These are phyloP conservation scores for Scaptomyza reducta DNA, from an alignment of 2,888 invertebrate species.

Conservation along the genomic window DNA sequence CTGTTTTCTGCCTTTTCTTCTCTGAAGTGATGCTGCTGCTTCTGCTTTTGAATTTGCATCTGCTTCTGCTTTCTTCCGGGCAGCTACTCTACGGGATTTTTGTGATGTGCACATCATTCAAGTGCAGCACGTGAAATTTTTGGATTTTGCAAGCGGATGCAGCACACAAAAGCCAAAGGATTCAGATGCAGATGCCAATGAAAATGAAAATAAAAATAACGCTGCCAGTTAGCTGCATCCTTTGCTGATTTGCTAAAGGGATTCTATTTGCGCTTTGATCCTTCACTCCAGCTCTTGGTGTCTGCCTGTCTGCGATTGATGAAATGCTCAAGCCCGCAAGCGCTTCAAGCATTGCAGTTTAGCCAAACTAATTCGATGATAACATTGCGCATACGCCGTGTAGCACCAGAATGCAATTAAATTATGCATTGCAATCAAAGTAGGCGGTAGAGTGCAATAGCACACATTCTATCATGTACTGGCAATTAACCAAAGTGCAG, in stretches of 20 bases:
- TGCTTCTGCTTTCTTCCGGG: constrained; percentile 10
- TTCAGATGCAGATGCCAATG: not conserved
- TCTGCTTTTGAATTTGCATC: constrained; percentile 9
- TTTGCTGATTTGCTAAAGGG: constrained; percentile 12
- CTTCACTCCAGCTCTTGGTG: constrained; percentile 5
- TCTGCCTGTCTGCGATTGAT: constrained; percentile 22
- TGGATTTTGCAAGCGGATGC: constrained; percentile 4
- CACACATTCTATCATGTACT: constrained; percentile 49
- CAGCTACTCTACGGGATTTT: constrained; percentile 21
- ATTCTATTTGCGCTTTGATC: constrained; percentile 52
- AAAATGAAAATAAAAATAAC: not conserved
- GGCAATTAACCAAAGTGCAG: constrained; percentile 75
- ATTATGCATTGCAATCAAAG: constrained; percentile 57
- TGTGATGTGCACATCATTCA: constrained; percentile 32
- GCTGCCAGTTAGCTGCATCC: constrained; percentile 15
- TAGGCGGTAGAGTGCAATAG: constrained; percentile 28
- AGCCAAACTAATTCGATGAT: constrained; percentile 54
- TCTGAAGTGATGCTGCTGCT: constrained; percentile 1
- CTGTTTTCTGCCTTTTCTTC: not conserved
- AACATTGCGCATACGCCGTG: constrained; percentile 57
- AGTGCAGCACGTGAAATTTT: constrained; percentile 40
- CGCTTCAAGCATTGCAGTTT: not conserved
- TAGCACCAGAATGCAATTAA: constrained; percentile 50
- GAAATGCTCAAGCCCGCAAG: not conserved
- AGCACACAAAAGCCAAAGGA: constrained; percentile 17